A percentile compares a stretch with the other conserved stretches of the same genome.
Conservation (phyloP, 1,140 invertebrate species). For the Drosophila rufa region DNA sequence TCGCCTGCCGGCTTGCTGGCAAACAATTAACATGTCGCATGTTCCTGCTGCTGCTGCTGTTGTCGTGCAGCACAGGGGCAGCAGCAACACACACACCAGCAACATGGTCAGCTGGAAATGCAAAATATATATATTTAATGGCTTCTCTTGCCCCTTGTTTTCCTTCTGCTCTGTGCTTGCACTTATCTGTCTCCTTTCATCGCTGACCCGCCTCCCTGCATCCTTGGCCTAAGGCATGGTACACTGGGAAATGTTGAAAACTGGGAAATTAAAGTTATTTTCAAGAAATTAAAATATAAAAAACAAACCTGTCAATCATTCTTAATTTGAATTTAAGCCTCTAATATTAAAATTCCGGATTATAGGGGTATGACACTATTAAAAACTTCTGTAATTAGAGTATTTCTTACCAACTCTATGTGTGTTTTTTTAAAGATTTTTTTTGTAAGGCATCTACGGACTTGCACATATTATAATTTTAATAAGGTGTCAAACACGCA, state of each 20-base stretch:
- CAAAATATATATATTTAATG: conserved; percentile 42
- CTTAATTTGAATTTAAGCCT: too few species aligned
- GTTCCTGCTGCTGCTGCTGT: conserved; percentile 9
- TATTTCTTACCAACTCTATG: too few species aligned
- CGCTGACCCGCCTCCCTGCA: conserved; percentile 6
- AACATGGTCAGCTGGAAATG: conserved; percentile 34
- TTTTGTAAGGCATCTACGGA: too few species aligned
- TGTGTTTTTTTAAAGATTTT: too few species aligned
- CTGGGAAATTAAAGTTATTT: not conserved
- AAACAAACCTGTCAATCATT: too few species aligned
- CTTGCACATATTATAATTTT: too few species aligned
- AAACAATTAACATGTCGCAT: conserved; percentile 68
- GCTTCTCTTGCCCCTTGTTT: conserved; percentile 1
- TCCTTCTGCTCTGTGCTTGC: conserved; percentile 1
- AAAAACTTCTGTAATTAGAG: too few species aligned
- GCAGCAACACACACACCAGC: conserved; percentile 3
- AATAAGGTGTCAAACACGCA: too few species aligned
- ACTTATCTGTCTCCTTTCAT: conserved; percentile 20
- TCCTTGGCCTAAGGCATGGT: not conserved
- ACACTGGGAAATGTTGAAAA: not conserved
- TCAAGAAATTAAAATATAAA: too few species aligned
- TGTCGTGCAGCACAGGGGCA: conserved; percentile 33
- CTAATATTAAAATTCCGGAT: too few species aligned
- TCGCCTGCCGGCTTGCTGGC: conserved; percentile 21
- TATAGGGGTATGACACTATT: too few species aligned